Base-by-base conservation (phyloP, 2,113 vertebrate species). In the Holacanthus passer region DNA sequence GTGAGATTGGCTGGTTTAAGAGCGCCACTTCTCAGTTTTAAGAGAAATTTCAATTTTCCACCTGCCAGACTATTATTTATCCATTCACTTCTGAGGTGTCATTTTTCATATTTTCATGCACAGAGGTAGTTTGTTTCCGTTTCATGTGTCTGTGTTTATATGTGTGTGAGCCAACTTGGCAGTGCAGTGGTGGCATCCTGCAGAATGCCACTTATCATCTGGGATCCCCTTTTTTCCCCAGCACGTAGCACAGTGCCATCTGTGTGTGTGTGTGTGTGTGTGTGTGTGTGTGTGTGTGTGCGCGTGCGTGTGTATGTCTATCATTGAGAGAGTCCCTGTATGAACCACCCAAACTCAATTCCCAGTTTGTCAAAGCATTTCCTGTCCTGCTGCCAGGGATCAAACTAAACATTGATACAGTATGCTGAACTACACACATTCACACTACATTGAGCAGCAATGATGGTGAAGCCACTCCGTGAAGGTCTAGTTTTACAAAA, bases 41-140 rank as follows among this genome's bases (percentile, higher is more conserved):
- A 80, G 63, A 77, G 37, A 82, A 76, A 86, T 89, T 70, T 86
- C 81, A 79, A 86, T 88, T 82, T 82, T 81, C 62, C 65, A 85
- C 70, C 81, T 76, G 87, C 69, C 88, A 83, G 60, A 43, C 35
- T 52, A 82, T 87, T 84, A 86, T 77, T 85, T 70, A 86, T 82
- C 67, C 31, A 74, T 80, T 89, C 71, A 74, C 59, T 70, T 77
- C 50, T 70, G 64, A 68, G 32, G 14, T 60, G 43, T 72, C 55
- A 24, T 45, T 67, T 67, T 32, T 35, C 29, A 63, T 7, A 50
- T 73, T 79, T 53, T 37, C 39, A 52, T 73, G 35, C 53, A 72
- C n/a, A 48, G 32, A 37, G 20, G 19, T 50, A 22, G 7, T 35
- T 4, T 35, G n/a, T 55, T n/a, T n/a, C n/a, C n/a, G n/a, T n/a